These are phyloP conservation scores for Machimus atricapillus DNA, from an alignment of 2,888 invertebrate species.

Conservation along the genomic window DNA sequence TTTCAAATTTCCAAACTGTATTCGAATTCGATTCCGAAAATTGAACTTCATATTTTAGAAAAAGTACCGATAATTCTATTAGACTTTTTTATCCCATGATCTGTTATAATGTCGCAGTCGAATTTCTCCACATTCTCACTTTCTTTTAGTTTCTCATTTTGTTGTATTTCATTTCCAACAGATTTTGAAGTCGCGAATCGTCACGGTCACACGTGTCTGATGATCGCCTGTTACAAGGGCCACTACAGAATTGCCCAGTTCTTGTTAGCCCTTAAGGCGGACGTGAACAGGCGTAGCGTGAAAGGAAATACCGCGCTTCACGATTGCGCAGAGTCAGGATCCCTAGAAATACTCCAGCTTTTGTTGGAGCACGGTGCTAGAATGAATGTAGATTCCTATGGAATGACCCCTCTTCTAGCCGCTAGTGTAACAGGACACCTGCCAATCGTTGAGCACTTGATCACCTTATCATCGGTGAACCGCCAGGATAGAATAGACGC, in stretches of 20 bases:
- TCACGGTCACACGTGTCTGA: slow-evolving; percentile 95
- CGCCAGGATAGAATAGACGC: slow-evolving; percentile 86
- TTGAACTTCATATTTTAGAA: background rate
- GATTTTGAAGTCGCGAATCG: slow-evolving; percentile 96
- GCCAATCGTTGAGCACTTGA: slow-evolving; percentile 91
- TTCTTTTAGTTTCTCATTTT: too few species aligned
- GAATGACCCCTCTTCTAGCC: slow-evolving; percentile 94
- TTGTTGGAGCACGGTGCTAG: slow-evolving; percentile 85
- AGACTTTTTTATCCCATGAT: too few species aligned
- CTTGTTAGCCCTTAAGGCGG: slow-evolving; percentile 83
- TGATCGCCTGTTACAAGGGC: slow-evolving; percentile 98
- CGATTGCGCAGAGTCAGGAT: slow-evolving; percentile 97
- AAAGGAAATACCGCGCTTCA: slow-evolving; percentile 95
- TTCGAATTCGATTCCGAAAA: background rate
- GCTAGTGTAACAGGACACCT: slow-evolving; percentile 93
- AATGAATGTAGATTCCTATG: slow-evolving; percentile 94
- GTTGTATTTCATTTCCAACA: slow-evolving; percentile 56
- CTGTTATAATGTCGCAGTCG: too few species aligned
- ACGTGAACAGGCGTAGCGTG: slow-evolving; percentile 91
- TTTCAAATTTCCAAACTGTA: too few species aligned
- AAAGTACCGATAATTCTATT: too few species aligned
- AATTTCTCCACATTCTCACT: too few species aligned
- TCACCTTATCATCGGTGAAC: slow-evolving; percentile 76
- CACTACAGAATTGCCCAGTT: slow-evolving; percentile 91
- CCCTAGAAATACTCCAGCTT: slow-evolving; percentile 88